Percentiles rank a stretch among this genome's conserved stretches.
phyloP scores from a whole-genome alignment of 1,140 invertebrate genomes.

The Bilobella aurantiaca region DNA sequence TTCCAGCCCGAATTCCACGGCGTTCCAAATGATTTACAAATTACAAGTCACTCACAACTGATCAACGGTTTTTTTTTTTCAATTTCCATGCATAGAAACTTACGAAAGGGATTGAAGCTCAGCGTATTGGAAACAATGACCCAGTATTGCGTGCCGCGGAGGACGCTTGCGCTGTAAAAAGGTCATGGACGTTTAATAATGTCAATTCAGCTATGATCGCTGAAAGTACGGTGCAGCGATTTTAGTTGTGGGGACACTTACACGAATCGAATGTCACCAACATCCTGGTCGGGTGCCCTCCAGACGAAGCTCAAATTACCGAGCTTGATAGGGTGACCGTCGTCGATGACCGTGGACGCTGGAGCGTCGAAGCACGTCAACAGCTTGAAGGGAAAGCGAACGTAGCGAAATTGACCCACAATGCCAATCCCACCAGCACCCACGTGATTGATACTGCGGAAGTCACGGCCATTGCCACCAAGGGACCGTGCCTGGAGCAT shows the following conservation, averaged over 20 bases:
- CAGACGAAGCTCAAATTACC: conserved; percentile 28
- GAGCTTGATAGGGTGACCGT: conserved; percentile 19
- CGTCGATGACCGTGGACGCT: conserved; percentile 25
- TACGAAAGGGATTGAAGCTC: conserved; percentile 33
- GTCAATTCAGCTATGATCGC: no score
- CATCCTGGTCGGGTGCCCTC: conserved; percentile 27
- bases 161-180: conserved; percentile 28
- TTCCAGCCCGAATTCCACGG: no score
- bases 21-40: no score
- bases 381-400: conserved; percentile 18
- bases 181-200: no score
- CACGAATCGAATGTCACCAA: conserved; percentile 28
- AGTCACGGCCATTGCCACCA: background rate
- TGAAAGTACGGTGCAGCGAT: background rate
- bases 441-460: background rate
- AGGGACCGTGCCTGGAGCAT: conserved; percentile 23
- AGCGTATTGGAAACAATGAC: conserved; percentile 24
- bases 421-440: conserved; percentile 22
- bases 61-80: background rate
- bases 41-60: no score
- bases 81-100: conserved; percentile 2
- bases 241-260: conserved; percentile 7
- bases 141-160: conserved; percentile 29
- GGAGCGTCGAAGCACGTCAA: conserved; percentile 27
- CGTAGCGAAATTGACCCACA: conserved; percentile 25